Base-by-base conservation (phyloP, 2,888 invertebrate species). In the Amiota mariae region DNA sequence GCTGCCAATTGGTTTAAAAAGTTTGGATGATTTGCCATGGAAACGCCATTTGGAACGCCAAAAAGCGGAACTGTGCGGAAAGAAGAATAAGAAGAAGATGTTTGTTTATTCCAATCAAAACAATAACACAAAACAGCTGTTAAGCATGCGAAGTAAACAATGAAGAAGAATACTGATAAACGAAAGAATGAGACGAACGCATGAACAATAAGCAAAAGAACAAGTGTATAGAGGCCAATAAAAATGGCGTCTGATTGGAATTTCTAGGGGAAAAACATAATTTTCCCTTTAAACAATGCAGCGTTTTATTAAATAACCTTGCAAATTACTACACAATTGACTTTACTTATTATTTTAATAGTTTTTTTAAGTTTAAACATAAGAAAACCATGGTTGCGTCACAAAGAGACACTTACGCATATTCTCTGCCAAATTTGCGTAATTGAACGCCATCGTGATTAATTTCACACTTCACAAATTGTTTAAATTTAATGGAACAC, bases 1-100 rank as follows among this genome's bases (percentile, higher is more conserved):
- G 88, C 87, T 6, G 88, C 88, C 73, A 90, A 79, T 81, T 89
- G 88, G 70, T 88, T 87, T 15, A 90, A 82, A 76, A 89, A 88
- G 76, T 86, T 89, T 11, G 82, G 80, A 57, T 87, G 87, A 66
- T 85, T 84, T 70, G 84, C 81, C 75, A 84, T 80, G 49, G 77
- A 79, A 56, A 81, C 78, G 71, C 83, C 82, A 73, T 80, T 84
- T 73, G 87, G 77, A 78, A 87, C 78, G 63, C 81, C 83, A 78
- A 84, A 87, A 67, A 86, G 81, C 24, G 88, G 87, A 49, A 86
- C 87, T 87, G 71, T 24, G n/a, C n/a, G n/a, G n/a, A 78, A 77
- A 18, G 24, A 47, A 47, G 59, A 49, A 0, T 13, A 15, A 54
- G 48, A 47, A 20, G 36, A 54, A 64, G 13, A 68, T 54, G 70